phyloP scores from a whole-genome alignment of 2,888 invertebrate species.

The Balanococcus diminutus region DNA sequence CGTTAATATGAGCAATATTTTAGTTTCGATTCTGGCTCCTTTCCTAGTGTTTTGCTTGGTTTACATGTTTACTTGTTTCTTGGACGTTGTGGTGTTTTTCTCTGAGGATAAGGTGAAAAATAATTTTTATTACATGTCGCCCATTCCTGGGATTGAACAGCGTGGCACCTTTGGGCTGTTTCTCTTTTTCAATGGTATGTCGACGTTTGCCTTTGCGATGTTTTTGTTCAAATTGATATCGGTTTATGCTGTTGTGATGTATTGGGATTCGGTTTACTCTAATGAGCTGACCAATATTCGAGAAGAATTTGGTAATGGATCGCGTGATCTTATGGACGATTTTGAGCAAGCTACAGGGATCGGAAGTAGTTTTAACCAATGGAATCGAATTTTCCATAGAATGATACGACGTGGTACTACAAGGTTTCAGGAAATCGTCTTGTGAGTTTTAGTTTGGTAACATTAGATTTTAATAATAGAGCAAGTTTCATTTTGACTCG shows the following conservation, averaged over 20 bases:
- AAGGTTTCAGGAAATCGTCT: not conserved
- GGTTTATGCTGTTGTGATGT: not conserved
- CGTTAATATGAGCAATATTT: not conserved
- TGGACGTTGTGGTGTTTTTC: not conserved
- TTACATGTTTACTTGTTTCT: not conserved
- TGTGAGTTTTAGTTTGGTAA: not conserved
- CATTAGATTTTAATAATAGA: not conserved
- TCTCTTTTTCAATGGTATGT: not conserved
- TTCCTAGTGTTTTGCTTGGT: not conserved
- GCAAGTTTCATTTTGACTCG: no score
- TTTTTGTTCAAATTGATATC: not conserved
- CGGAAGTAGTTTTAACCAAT: not conserved
- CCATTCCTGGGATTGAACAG: not conserved
- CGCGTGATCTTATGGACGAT: not conserved
- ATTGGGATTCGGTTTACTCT: not conserved
- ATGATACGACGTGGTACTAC: not conserved
- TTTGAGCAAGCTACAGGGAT: not conserved
- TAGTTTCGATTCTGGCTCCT: not conserved
- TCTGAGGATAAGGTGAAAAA: not conserved
- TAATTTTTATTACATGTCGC: not conserved
- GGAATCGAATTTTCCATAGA: not conserved
- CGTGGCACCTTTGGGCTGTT: not conserved
- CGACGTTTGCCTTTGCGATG: not conserved
- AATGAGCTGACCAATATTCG: not conserved
- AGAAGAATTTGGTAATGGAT: not conserved